A percentile compares a stretch with the other conserved stretches of the same genome.
These are phyloP conservation scores for Sandelia bainsii DNA, from an alignment of 2,797 vertebrate species.

Conservation along the genomic window DNA sequence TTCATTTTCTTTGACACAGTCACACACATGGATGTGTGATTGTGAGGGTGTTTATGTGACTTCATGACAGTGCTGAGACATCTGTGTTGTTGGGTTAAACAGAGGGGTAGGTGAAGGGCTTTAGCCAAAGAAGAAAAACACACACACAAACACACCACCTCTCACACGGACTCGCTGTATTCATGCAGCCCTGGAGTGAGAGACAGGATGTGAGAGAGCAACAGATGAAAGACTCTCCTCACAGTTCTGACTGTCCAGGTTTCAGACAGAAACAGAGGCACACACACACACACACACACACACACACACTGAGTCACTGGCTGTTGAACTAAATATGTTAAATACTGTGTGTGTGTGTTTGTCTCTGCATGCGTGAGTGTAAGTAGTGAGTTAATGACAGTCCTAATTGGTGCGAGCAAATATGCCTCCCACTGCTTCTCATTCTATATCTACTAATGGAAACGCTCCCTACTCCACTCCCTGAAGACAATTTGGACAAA, in stretches of 20 bases:
- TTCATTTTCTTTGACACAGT: constrained; percentile 22
- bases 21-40: neutral
- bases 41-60: constrained; percentile 8
- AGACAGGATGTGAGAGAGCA: constrained; percentile 26
- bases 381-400: constrained; percentile 64
- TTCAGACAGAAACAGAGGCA: constrained; percentile 52
- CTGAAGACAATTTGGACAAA: constrained; percentile 47
- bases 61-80: constrained; percentile 19
- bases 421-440: constrained; percentile 69
- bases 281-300: constrained; percentile 46
- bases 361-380: constrained; percentile 4
- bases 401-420: constrained; percentile 73
- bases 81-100: constrained; percentile 43
- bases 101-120: constrained; percentile 32
- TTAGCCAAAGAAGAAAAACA: constrained; percentile 31
- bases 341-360: constrained; percentile 37
- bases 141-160: constrained; percentile 25
- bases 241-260: constrained; percentile 55
- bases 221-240: constrained; percentile 48
- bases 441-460: constrained; percentile 71
- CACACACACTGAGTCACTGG: constrained; percentile 48
- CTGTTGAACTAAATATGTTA: constrained; percentile 63
- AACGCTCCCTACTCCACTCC: constrained; percentile 65
- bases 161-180: constrained; percentile 23
- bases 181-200: constrained; percentile 47